Evolutionary conservation across 2,113 vertebrate species (phyloP).

Genomic region (Mormyrus iriodes): DNA sequence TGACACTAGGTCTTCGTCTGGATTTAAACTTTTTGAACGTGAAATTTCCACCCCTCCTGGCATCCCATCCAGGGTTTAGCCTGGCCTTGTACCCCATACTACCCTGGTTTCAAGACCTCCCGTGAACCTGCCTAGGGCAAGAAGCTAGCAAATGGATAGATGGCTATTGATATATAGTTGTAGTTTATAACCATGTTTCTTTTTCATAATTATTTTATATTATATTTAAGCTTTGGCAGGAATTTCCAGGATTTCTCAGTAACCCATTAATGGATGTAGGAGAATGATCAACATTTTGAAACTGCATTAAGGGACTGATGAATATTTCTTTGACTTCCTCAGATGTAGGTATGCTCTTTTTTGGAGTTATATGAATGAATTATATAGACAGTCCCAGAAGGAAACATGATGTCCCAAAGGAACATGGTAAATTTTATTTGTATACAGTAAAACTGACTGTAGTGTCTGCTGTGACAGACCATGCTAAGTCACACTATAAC

Average conservation of each 20-base stretch:
- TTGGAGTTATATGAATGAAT: not conserved
- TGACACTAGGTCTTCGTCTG: not conserved
- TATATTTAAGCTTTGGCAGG: not conserved
- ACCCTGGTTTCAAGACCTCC: not conserved
- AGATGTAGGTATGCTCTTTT: not conserved
- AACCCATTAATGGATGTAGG: not conserved
- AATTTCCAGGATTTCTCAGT: not conserved
- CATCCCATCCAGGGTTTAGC: not conserved
- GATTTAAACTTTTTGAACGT: not conserved
- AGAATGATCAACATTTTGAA: not conserved
- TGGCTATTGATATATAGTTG: not conserved
- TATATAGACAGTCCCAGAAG: not conserved
- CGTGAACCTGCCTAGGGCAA: not conserved
- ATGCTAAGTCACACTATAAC: not conserved
- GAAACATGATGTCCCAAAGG: not conserved
- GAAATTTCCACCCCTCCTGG: not conserved
- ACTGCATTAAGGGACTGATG: not conserved
- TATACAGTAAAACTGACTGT: not conserved
- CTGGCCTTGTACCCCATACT: not conserved
- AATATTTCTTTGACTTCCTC: not conserved
- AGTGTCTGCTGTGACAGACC: no score
- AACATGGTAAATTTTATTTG: not conserved
- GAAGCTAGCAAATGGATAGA: not conserved
- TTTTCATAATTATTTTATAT: no score
- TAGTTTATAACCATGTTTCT: not conserved